These are phyloP conservation scores for Drosophila tropicalis DNA, from an alignment of 1,140 invertebrate species.

Conservation along the genomic window DNA sequence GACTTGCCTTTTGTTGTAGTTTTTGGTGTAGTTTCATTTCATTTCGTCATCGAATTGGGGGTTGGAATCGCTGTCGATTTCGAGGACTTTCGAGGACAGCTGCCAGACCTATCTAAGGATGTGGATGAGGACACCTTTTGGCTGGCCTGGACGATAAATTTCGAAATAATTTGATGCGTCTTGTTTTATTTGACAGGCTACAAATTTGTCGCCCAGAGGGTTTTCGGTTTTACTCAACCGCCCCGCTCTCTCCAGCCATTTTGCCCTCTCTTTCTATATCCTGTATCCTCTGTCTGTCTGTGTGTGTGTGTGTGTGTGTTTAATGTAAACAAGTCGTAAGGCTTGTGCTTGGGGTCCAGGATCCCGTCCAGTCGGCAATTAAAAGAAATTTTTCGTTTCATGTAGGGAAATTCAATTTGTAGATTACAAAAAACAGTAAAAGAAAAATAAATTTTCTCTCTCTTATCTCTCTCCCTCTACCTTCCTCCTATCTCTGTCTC, in stretches of 20 bases:
- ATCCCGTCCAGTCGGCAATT: slow-evolving; percentile 62
- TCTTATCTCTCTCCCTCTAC: slow-evolving; percentile 2
- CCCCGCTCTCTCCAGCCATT: neutral
- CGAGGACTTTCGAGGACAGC: slow-evolving; percentile 38
- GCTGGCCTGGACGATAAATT: slow-evolving; percentile 68
- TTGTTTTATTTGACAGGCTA: slow-evolving; percentile 80
- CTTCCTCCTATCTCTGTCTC: neutral
- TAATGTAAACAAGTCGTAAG: slow-evolving; percentile 13
- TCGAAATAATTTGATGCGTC: slow-evolving; percentile 79
- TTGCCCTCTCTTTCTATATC: neutral
- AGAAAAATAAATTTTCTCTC: slow-evolving; percentile 4
- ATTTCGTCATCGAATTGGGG: neutral
- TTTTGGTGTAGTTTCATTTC: slow-evolving; percentile 2
- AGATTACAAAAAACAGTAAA: slow-evolving; percentile 16
- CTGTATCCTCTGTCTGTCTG: neutral
- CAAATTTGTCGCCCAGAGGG: slow-evolving; percentile 70
- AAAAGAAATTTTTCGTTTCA: slow-evolving; percentile 51
- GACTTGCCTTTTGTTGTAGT: neutral
- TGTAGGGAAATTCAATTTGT: slow-evolving; percentile 35
- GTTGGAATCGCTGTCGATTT: slow-evolving; percentile 14
- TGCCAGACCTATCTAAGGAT: slow-evolving; percentile 15
- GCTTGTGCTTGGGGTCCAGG: slow-evolving; percentile 17
- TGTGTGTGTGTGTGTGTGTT: neutral
- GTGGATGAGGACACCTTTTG: slow-evolving; percentile 34
- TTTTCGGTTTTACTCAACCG: slow-evolving; percentile 21